Base-by-base conservation (phyloP, 2,797 vertebrate genomes). In the Typhlichthys eigenmanni region DNA sequence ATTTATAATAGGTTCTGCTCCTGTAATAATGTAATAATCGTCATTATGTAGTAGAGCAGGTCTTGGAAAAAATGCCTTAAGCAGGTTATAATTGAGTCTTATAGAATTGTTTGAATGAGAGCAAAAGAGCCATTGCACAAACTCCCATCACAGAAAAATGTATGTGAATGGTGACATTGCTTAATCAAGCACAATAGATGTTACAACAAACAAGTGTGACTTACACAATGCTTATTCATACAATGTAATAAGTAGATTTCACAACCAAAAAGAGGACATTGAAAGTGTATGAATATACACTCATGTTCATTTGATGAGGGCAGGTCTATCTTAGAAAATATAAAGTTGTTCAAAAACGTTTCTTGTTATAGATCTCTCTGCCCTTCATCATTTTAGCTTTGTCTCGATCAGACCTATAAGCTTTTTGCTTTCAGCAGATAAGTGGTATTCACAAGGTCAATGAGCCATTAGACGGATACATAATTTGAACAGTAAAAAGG, bases 21-120 rank as follows among this genome's bases (percentile, higher is more conserved):
- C 16, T 48, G 47, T 45, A 65, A 65, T 13, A 60, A 45, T 19
- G 13, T 68, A 52, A 48, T n/a, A 1, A 29, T 38, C 34, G 7
- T 38, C 34, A 38, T 38, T 6, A 38, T 38, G 34, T 38, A 38
- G 34, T 38, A 38, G 34, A 38, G 34, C 34, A 38, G 34, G 34
- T 38, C 34, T 38, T 4, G 11, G 16, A 47, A 61, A 65, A 69
- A 63, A 65, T 32, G 65, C 55, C 69, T 67, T 68, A 63, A 80
- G 66, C 53, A n/a, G 5, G 61, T 72, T 48, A 34, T 49, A 75
- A 80, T 70, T 13, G 58, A 67, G 66, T 71, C 68, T 68, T 50
- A 67, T 62, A 1, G 50, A 58, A 48, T 84, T 38, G 81, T 80
- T 64, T 82, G 75, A 74, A 66, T 13, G 50, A 56, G 56, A 62